These are phyloP conservation scores for Alca torda DNA, from an alignment of 2,797 vertebrate genomes.

Conservation along the genomic window DNA sequence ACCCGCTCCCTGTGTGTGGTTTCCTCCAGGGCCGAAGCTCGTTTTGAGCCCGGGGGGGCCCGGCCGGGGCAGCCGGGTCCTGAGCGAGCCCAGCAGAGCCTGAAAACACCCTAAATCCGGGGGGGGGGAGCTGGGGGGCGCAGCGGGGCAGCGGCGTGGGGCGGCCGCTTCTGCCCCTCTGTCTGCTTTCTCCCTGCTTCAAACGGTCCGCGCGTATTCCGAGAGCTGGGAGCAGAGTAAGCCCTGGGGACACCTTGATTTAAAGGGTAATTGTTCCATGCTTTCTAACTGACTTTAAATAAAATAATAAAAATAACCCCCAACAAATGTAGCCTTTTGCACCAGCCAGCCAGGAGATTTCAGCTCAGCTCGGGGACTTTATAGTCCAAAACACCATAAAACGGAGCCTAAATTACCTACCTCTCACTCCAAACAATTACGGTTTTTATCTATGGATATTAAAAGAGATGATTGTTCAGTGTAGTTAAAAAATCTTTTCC, in stretches of 20 bases:
- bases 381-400: constrained; percentile 44
- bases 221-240: neutral
- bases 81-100: rapidly evolving
- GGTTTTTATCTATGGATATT: constrained; percentile 30
- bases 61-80: neutral
- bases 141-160: rapidly evolving
- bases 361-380: neutral
- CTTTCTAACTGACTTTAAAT: neutral
- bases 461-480: neutral
- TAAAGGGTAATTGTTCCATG: neutral
- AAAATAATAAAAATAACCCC: neutral
- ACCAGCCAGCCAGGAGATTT: neutral
- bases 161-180: rapidly evolving
- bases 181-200: neutral
- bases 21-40: neutral
- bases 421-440: constrained; percentile 43
- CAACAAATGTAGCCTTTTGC: neutral
- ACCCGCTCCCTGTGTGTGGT: rapidly evolving
- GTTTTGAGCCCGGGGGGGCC: neutral
- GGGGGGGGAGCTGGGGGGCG: neutral
- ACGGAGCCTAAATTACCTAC: neutral
- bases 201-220: neutral
- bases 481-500: neutral
- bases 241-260: neutral
- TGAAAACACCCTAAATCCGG: neutral